Evolutionary conservation across 2,113 vertebrate species (phyloP), one percentile per base, ranked within the genome.

Genomic region (Trogon melanurus): DNA sequence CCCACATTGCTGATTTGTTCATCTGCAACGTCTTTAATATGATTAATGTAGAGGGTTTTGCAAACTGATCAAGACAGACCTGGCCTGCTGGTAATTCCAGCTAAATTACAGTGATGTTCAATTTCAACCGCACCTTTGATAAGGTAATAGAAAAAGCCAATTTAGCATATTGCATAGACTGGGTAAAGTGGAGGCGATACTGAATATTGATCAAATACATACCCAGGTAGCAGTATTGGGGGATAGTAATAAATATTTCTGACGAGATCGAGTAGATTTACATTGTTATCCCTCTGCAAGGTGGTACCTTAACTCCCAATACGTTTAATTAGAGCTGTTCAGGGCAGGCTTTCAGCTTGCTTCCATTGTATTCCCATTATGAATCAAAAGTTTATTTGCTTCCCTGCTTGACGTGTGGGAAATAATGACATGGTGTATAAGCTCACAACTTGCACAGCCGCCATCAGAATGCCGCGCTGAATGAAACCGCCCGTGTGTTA

Each of bases 341-440:
- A 61, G 79, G 65, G 72, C 54, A 86, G 75, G 70, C 51, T 94
- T 88, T 90, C 81, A 71, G 53, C 80, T 90, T 71, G 57, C 83
- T 95, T 92, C 53, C 67, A 41, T 71, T 85, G 85, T 81, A 11
- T 84, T 80, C 81, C 58, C 78, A 45, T 67, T 91, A 93, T 65
- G 74, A 94, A 94, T 94, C 90, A 92, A 82, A 94, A 95, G 84
- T 95, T 95, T 91, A 93, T 95, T 96, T 93, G 85, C 87, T 71
- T 89, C 84, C 85, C 81, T 25, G 41, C 76, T 13, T 95, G 91
- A 87, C 60, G 65, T 75, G 89, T 70, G 82, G 66, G 91, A 90
- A 79, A 79, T 82, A 82, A 95, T 48, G 92, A 75, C 13, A 41
- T 5, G 73, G 73, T 22, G 2, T 10, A 6, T 53, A 41, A 94